Percentiles rank a stretch among this genome's conserved stretches.
phyloP scores from a whole-genome alignment of 2,113 vertebrate species.

The Antennarius striatus region DNA sequence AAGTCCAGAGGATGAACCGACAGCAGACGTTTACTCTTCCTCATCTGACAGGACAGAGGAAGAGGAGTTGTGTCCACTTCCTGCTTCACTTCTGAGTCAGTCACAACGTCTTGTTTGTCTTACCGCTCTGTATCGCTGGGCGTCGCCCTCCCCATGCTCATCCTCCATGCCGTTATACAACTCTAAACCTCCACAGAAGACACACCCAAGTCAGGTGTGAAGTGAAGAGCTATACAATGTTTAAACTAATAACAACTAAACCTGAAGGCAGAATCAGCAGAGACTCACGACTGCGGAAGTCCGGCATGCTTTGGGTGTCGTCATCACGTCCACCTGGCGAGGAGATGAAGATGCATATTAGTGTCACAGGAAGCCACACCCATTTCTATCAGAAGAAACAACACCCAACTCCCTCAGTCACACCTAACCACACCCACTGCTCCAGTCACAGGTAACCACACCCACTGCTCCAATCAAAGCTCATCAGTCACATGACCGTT shows the following conservation, averaged over 20 bases:
- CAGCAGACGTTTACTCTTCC: constrained; percentile 90
- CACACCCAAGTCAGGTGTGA: too few species aligned
- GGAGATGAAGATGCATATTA: neutral
- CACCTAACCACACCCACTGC: too few species aligned
- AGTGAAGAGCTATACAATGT: too few species aligned
- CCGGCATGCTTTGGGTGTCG: constrained; percentile 80
- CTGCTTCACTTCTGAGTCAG: neutral
- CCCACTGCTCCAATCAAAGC: too few species aligned
- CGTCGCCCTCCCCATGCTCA: constrained; percentile 69
- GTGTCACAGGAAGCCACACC: neutral
- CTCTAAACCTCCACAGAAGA: constrained; percentile 43
- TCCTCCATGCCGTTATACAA: constrained; percentile 71
- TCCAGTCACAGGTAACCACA: neutral
- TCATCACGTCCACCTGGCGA: constrained; percentile 73
- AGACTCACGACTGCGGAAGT: constrained; percentile 75
- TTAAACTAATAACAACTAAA: too few species aligned
- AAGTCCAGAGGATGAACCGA: constrained; percentile 89
- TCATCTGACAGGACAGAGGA: constrained; percentile 64
- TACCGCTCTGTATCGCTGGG: constrained; percentile 82
- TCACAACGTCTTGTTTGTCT: neutral
- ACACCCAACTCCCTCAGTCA: too few species aligned
- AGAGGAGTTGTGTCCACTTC: neutral
- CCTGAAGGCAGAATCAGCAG: neutral
- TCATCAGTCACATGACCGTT: neutral
- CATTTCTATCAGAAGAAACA: too few species aligned